Evolutionary conservation across 2,113 vertebrate genomes (phyloP).

Genomic region (Ellobius talpinus): DNA sequence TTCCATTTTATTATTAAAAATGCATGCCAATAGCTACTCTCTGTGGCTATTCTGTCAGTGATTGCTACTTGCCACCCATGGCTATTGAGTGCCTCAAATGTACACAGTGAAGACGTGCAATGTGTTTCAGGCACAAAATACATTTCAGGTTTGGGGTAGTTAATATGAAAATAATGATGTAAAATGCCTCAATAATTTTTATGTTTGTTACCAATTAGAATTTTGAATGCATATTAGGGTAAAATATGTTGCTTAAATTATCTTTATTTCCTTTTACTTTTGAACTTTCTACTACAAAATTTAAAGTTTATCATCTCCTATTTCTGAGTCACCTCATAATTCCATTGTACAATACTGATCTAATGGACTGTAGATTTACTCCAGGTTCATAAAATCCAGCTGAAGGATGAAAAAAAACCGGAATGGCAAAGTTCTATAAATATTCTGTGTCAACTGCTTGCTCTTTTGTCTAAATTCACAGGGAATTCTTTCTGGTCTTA

Average conservation of each 20-base stretch:
- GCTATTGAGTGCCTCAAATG: not conserved
- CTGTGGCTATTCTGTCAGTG: not conserved
- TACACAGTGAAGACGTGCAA: not conserved
- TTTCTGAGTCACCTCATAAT: not conserved
- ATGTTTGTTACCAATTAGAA: not conserved
- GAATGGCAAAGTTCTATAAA: conserved; percentile 33
- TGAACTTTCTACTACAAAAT: not conserved
- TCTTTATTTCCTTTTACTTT: conserved; percentile 19
- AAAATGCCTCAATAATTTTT: not conserved
- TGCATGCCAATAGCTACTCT: not conserved
- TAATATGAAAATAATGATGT: not conserved
- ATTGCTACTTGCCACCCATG: not conserved
- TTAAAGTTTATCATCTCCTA: not conserved
- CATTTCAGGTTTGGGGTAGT: not conserved
- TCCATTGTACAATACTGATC: not conserved
- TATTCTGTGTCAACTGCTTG: not conserved
- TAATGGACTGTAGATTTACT: not conserved
- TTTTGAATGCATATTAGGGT: not conserved
- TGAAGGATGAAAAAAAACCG: not conserved
- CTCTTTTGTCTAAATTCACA: conserved; percentile 52
- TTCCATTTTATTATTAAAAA: not conserved
- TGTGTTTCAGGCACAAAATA: not conserved
- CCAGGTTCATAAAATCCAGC: conserved; percentile 15
- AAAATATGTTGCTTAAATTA: conserved; percentile 12
- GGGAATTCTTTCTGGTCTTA: conserved; percentile 52